phyloP scores from a whole-genome alignment of 2,888 invertebrate genomes.

The Tillus elongatus region DNA sequence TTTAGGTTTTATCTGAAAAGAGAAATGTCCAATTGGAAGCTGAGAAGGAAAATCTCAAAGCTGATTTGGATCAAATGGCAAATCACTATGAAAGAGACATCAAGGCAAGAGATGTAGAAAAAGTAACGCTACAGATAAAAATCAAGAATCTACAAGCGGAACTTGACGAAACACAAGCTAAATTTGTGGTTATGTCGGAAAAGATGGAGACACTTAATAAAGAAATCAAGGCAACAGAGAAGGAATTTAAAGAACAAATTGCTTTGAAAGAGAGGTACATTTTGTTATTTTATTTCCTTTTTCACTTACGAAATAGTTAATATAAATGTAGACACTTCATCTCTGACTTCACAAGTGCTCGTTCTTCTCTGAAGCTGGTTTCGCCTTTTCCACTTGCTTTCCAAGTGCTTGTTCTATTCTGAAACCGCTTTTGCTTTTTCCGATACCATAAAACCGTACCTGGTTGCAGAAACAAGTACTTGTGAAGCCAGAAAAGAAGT shows the following conservation, averaged over 20 bases:
- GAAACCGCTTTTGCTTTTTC: too few relatives aligned
- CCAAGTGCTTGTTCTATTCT: too few relatives aligned
- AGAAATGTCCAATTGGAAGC: constrained; percentile 49
- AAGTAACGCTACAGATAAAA: constrained; percentile 39
- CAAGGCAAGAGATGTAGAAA: constrained; percentile 52
- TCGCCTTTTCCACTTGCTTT: too few relatives aligned
- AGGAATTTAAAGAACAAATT: constrained; percentile 26
- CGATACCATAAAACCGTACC: too few relatives aligned
- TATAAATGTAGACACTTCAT: too few relatives aligned
- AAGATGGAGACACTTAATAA: constrained; percentile 28
- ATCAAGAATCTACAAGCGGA: constrained; percentile 39
- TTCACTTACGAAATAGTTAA: background rate
- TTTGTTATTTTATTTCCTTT: constrained; percentile 9
- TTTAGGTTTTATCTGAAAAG: constrained; percentile 48
- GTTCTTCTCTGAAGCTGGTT: too few relatives aligned
- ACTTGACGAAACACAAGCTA: constrained; percentile 33
- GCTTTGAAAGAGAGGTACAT: constrained; percentile 21
- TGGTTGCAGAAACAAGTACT: too few relatives aligned
- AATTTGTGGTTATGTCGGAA: constrained; percentile 29
- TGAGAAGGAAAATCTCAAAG: constrained; percentile 50
- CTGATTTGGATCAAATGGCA: constrained; percentile 51
- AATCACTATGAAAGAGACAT: constrained; percentile 48
- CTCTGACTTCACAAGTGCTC: too few relatives aligned
- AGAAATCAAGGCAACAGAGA: constrained; percentile 31
- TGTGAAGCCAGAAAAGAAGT: too few relatives aligned